Evolutionary conservation across 2,888 invertebrate genomes (phyloP).

Genomic region (Teinopalpus imperialis): DNA sequence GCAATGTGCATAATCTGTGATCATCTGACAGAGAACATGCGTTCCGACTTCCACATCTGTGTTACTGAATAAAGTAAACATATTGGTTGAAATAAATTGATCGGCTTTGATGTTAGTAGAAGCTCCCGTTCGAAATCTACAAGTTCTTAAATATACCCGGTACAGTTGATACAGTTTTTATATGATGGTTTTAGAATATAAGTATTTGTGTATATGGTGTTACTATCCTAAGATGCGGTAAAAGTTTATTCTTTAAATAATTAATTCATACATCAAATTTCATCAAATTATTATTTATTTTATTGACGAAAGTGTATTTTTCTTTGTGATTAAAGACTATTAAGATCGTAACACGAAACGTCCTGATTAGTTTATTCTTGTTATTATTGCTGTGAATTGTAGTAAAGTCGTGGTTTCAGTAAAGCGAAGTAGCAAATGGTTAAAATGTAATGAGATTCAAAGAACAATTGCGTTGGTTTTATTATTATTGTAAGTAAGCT

Average conservation of each 20-base stretch:
- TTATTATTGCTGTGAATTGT: too few species aligned
- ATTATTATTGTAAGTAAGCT: slow-evolving; percentile 4
- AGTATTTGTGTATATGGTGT: background rate
- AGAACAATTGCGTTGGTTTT: slow-evolving; percentile 6
- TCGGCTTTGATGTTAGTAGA: slow-evolving; percentile 24
- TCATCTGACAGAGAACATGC: slow-evolving; percentile 32
- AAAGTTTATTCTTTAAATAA: too few species aligned
- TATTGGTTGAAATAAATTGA: slow-evolving; percentile 28
- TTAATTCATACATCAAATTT: too few species aligned
- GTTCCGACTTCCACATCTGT: slow-evolving; percentile 23
- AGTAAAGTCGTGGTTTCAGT: too few species aligned
- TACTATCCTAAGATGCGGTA: too few species aligned
- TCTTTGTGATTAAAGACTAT: too few species aligned
- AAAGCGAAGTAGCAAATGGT: too few species aligned
- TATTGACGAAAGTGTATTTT: too few species aligned
- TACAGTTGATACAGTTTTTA: slow-evolving; percentile 13
- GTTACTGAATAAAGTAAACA: slow-evolving; percentile 31
- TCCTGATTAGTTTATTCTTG: too few species aligned
- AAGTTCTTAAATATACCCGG: slow-evolving; percentile 12
- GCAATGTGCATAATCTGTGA: slow-evolving; percentile 30
- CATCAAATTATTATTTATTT: too few species aligned
- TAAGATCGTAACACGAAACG: too few species aligned
- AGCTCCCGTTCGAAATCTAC: slow-evolving; percentile 10
- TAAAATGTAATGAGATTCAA: slow-evolving; percentile 11
- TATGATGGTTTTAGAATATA: slow-evolving; percentile 9